A percentile compares a stretch with the other conserved stretches of the same genome.
Evolutionary conservation across 2,113 vertebrate genomes (phyloP).

Genomic region (Falcunculus frontatus): DNA sequence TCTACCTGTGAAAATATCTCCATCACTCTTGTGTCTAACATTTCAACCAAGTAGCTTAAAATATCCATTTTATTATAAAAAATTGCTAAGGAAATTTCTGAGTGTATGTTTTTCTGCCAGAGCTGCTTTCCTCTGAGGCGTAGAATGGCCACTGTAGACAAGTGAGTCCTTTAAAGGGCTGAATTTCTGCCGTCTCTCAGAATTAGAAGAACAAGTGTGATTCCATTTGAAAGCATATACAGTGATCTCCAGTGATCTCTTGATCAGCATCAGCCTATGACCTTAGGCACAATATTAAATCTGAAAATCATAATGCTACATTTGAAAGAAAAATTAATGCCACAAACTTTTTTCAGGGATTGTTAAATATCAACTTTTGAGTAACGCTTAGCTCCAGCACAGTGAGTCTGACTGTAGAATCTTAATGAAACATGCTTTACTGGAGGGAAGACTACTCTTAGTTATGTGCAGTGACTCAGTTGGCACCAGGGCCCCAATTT

Average conservation of each 20-base stretch:
- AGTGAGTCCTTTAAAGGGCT: background rate
- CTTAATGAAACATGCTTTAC: background rate
- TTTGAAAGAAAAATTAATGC: background rate
- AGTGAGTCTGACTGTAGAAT: background rate
- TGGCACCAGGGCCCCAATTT: background rate
- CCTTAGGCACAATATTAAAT: background rate
- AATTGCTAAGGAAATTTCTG: background rate
- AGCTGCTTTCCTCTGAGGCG: background rate
- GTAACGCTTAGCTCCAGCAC: background rate
- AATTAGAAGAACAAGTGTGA: background rate
- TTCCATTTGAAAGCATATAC: background rate
- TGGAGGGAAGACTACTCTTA: background rate
- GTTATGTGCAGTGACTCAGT: background rate
- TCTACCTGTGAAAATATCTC: background rate
- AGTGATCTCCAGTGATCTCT: background rate
- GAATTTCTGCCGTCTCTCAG: background rate
- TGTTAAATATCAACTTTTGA: background rate
- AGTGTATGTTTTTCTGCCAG: background rate
- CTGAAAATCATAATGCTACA: background rate
- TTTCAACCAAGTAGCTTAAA: background rate
- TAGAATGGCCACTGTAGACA: background rate
- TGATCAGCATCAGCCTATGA: background rate
- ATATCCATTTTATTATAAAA: background rate
- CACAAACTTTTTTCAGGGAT: background rate
- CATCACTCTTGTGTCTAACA: background rate